Base-by-base conservation (phyloP, 2,888 invertebrate genomes). In the Plebejus melissa region DNA sequence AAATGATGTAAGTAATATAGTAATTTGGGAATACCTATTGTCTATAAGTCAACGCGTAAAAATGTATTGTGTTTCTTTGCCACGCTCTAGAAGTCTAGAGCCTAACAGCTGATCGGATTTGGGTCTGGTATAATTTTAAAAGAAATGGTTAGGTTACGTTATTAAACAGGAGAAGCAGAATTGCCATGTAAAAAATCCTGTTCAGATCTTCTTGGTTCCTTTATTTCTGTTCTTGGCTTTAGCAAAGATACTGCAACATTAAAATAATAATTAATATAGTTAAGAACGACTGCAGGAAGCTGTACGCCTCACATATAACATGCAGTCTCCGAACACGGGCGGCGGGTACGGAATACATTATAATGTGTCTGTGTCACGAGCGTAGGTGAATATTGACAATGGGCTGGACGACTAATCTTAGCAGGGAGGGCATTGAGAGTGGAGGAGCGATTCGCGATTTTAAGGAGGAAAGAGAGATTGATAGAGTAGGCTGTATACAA, bases 381-480 rank as follows among this genome's bases (percentile, higher is more conserved):
- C 77, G 75, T 77, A 74, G 75, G 16, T 76, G 78, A 77, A 79
- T 80, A 78, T 79, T 78, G 78, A 79, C 79, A 76, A 78, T 78
- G 74, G 77, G 77, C 57, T 75, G 75, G 57, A 77, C 74, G 75
- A 77, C 76, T 41, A 75, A 77, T 75, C 54, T 32, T 41, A 60
- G 41, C 41, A 72, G n/a, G 36, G 69, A 69, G 28, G 4, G 16
- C 32, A 69, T 28, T 36, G 46, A 41, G 28, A 32, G 60, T 16
- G 41, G 76, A 36, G 32, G n/a, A 75, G 76, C 71, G 77, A 57
- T 28, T 50, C 36, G 60, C 69, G 7, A 36, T 28, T 13, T 65
- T 60, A 4, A 60, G 28, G 2, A 16, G 5, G 2, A n/a, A 7
- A 58, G 0, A 9, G 7, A 2, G 22, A 22, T n/a, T 2, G 46